Evolutionary conservation across 2,797 vertebrate genomes (phyloP), one percentile per base, ranked within the genome.

Genomic region (Ciconia nigra): DNA sequence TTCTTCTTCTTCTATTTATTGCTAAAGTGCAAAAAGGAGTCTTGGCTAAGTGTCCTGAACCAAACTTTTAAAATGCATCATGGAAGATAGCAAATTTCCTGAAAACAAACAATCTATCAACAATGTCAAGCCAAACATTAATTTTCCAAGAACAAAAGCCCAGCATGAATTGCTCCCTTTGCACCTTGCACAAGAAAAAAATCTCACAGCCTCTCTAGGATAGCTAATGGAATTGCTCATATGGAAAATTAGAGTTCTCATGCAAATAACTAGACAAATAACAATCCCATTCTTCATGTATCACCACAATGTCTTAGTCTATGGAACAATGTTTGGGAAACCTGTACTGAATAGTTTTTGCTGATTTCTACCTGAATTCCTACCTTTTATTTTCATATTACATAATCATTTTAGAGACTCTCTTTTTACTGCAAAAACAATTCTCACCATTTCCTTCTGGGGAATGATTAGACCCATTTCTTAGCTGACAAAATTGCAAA

Each of bases 201-300:
- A 78, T 46, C 80, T 63, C 61, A 73, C 7, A 55, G 66, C 28
- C 69, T 73, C 49, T 83, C 70, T 69, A 69, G 35, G 26, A 78
- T 9, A 62, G 37, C n/a, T 83, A 89, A 90, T 90, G 71, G 78
- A 96, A 96, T 66, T 93, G 83, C 28, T 94, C 71, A 95, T 59
- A 91, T 21, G 85, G 88, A 96, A 95, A 96, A 95, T 93, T 76
- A 93, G 62, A 95, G 66, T 92, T 90, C 63, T 90, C 59, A 81
- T 66, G 77, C 86, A 96, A 94, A 87, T 88, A 91, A 86, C 76
- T 46, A 90, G 58, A 78, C 82, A 95, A 90, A 87, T 57, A 93
- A 85, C 66, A 83, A 81, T n/a, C 31, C 66, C 78, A 66, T 82
- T 94, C 51, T 89, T 89, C 66, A 85, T 37, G 28, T 89, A 85